Percentiles rank a stretch among this genome's conserved stretches.
These are phyloP conservation scores for Stenodera caucasica DNA, from an alignment of 2,888 invertebrate species.

Conservation along the genomic window DNA sequence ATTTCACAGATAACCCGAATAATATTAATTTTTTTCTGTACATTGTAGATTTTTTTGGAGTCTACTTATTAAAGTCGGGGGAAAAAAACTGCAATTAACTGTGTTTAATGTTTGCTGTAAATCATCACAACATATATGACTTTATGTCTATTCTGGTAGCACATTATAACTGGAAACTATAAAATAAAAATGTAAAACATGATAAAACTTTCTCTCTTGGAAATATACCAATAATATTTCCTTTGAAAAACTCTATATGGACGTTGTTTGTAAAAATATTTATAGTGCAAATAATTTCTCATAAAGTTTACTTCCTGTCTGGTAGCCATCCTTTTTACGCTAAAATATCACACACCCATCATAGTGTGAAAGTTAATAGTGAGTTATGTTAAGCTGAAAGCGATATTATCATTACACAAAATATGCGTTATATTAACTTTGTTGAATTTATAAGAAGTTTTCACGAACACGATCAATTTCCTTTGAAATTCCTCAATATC, in stretches of 20 bases:
- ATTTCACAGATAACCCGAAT: neutral
- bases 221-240: too few relatives aligned
- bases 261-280: neutral
- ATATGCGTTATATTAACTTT: constrained; percentile 32
- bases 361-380: constrained; percentile 22
- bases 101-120: neutral
- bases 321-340: neutral
- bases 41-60: neutral
- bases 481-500: neutral
- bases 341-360: constrained; percentile 4
- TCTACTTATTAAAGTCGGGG: neutral
- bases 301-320: constrained; percentile 3
- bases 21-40: neutral
- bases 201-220: neutral
- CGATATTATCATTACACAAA: constrained; percentile 29
- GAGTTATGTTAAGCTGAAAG: constrained; percentile 31
- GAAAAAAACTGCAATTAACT: neutral
- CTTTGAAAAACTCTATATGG: too few relatives aligned
- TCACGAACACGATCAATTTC: constrained; percentile 6
- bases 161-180: neutral
- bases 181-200: neutral
- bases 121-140: neutral
- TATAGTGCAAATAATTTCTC: constrained; percentile 4
- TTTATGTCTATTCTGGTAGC: neutral
- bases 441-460: constrained; percentile 32